These are phyloP conservation scores for Tetheella fluctuosa DNA, from an alignment of 2,888 invertebrate species.

Conservation along the genomic window DNA sequence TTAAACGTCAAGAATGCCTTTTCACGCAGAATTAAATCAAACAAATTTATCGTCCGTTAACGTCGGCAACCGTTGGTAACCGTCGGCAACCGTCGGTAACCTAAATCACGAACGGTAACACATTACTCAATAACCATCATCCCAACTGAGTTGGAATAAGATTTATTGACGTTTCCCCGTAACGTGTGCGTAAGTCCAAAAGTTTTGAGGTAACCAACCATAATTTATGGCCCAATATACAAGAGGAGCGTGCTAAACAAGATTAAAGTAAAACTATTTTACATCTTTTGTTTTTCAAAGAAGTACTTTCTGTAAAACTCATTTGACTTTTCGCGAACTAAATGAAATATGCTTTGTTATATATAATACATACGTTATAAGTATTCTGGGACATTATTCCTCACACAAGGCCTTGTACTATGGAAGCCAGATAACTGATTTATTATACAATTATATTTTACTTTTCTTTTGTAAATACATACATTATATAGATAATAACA, in stretches of 20 bases:
- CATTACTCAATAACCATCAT: conserved; percentile 60
- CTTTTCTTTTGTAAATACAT: too few relatives aligned
- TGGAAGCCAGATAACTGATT: too few relatives aligned
- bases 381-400: too few relatives aligned
- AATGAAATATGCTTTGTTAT: too few relatives aligned
- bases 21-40: conserved; percentile 37
- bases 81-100: conserved; percentile 30
- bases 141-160: conserved; percentile 46
- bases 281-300: too few relatives aligned
- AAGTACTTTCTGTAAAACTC: too few relatives aligned
- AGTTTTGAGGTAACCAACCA: conserved; percentile 52
- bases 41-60: conserved; percentile 37
- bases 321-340: too few relatives aligned
- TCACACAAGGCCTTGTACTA: too few relatives aligned
- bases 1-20: conserved; percentile 1
- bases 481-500: too few relatives aligned
- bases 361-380: too few relatives aligned
- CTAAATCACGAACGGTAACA: conserved; percentile 45
- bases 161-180: conserved; percentile 58
- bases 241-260: not conserved
- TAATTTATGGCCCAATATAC: conserved; percentile 25
- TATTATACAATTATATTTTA: too few relatives aligned
- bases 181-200: conserved; percentile 52
- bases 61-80: conserved; percentile 22
- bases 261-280: too few relatives aligned